These are phyloP conservation scores for Cremastinae sp. DNA, from an alignment of 2,888 invertebrate species.

Conservation along the genomic window DNA sequence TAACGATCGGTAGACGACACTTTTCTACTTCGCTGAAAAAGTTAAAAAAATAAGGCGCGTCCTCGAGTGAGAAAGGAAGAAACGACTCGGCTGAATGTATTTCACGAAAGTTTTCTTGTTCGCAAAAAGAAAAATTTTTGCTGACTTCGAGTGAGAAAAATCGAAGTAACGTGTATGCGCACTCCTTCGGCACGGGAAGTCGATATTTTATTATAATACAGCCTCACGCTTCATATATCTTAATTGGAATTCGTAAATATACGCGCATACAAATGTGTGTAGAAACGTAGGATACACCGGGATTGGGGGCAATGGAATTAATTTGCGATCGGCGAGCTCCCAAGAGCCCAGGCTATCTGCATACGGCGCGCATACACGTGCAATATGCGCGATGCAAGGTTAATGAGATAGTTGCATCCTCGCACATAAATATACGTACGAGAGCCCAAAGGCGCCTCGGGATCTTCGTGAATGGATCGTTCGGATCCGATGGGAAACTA, in stretches of 20 bases:
- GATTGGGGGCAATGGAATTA: slow-evolving; percentile 71
- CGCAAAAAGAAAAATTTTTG: too few species aligned
- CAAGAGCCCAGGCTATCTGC: slow-evolving; percentile 52
- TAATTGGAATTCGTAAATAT: slow-evolving; percentile 73
- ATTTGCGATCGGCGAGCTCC: slow-evolving; percentile 73
- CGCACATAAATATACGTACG: background rate
- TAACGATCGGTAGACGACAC: too few species aligned
- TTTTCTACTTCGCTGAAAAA: too few species aligned
- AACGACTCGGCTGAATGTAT: too few species aligned
- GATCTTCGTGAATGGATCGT: slow-evolving; percentile 47
- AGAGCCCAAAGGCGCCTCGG: slow-evolving; percentile 47
- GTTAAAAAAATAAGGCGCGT: background rate
- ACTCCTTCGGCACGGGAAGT: slow-evolving; percentile 64
- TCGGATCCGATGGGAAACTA: slow-evolving; percentile 51
- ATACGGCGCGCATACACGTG: slow-evolving; percentile 33
- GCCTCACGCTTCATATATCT: slow-evolving; percentile 76
- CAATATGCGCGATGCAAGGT: slow-evolving; percentile 29
- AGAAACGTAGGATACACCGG: slow-evolving; percentile 10
- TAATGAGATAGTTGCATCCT: slow-evolving; percentile 55
- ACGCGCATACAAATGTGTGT: slow-evolving; percentile 12
- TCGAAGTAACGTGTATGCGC: too few species aligned
- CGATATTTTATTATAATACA: slow-evolving; percentile 68
- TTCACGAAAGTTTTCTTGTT: too few species aligned
- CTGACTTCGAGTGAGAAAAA: too few species aligned
- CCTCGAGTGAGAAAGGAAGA: too few species aligned